Evolutionary conservation across 1,140 invertebrate species (phyloP).

Genomic region (Papilio helenus): DNA sequence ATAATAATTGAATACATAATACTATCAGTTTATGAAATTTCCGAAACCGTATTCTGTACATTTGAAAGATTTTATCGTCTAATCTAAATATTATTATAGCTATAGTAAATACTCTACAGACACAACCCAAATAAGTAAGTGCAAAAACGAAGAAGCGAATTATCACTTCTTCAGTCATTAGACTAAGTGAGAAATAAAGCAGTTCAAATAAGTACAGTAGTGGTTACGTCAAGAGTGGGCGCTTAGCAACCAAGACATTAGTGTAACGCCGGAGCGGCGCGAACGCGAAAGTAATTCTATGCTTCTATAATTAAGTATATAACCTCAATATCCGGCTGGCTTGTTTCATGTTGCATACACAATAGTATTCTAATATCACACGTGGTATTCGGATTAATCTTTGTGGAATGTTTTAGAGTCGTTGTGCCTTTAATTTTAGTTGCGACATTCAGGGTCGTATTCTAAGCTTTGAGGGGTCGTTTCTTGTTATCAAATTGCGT

Average conservation of each 20-base stretch:
- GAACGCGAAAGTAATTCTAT: constrained; percentile 31
- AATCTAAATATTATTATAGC: not conserved
- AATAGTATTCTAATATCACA: not conserved
- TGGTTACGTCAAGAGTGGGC: not conserved
- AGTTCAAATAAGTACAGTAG: constrained; percentile 1
- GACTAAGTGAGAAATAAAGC: constrained; percentile 5
- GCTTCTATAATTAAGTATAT: constrained; percentile 18
- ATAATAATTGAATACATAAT: too few relatives aligned
- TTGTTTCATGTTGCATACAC: not conserved
- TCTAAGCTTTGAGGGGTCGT: too few relatives aligned
- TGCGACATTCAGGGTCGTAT: too few relatives aligned
- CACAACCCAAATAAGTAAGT: not conserved
- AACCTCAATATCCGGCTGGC: constrained; percentile 11
- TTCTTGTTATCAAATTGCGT: too few relatives aligned
- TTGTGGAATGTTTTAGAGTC: not conserved
- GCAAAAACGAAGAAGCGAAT: constrained; percentile 5
- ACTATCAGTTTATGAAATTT: too few relatives aligned
- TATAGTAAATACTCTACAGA: not conserved
- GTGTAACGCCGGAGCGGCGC: not conserved
- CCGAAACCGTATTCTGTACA: too few relatives aligned
- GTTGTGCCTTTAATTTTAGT: too few relatives aligned
- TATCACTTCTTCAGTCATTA: too few relatives aligned
- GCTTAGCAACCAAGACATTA: constrained; percentile 18
- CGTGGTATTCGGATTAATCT: not conserved
- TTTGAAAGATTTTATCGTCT: not conserved